Evolutionary conservation across 2,888 invertebrate species (phyloP).

Genomic region (Drosophila setosimentum): DNA sequence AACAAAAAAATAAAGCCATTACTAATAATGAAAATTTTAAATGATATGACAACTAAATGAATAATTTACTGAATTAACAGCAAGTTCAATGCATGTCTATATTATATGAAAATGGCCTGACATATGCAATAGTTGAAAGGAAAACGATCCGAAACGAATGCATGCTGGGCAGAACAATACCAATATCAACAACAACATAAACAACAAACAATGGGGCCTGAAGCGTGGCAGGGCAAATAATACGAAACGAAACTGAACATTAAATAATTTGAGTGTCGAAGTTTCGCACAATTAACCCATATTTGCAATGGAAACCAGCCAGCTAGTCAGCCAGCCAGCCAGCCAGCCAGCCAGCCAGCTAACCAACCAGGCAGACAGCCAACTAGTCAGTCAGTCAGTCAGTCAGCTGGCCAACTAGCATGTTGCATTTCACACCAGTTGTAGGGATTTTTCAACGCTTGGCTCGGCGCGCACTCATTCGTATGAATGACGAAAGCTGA

Average conservation of each 20-base stretch:
- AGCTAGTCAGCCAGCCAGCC: conserved; percentile 22
- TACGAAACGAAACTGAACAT: conserved; percentile 52
- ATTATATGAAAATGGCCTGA: conserved; percentile 39
- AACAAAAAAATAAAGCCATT: conserved; percentile 16
- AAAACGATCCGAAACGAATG: conserved; percentile 28
- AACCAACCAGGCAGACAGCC: conserved; percentile 2
- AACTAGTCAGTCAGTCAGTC: conserved; percentile 29
- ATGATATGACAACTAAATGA: conserved; percentile 39
- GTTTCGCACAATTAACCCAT: conserved; percentile 78
- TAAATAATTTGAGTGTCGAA: conserved; percentile 75
- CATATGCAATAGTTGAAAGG: conserved; percentile 57
- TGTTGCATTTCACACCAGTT: conserved; percentile 81
- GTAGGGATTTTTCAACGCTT: conserved; percentile 59
- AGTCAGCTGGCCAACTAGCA: conserved; percentile 48
- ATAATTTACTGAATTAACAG: conserved; percentile 45
- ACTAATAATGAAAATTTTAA: conserved; percentile 50
- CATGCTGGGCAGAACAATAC: conserved; percentile 31
- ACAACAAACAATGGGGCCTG: conserved; percentile 27
- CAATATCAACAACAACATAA: not conserved
- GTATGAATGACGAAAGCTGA: conserved; percentile 75
- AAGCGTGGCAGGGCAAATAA: conserved; percentile 9
- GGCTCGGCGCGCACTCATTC: conserved; percentile 74
- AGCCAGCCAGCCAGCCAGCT: not conserved
- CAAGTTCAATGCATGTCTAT: conserved; percentile 38
- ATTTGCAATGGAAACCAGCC: conserved; percentile 64